Base-by-base conservation (phyloP, 2,888 invertebrate genomes). In the Drosophila picticornis region DNA sequence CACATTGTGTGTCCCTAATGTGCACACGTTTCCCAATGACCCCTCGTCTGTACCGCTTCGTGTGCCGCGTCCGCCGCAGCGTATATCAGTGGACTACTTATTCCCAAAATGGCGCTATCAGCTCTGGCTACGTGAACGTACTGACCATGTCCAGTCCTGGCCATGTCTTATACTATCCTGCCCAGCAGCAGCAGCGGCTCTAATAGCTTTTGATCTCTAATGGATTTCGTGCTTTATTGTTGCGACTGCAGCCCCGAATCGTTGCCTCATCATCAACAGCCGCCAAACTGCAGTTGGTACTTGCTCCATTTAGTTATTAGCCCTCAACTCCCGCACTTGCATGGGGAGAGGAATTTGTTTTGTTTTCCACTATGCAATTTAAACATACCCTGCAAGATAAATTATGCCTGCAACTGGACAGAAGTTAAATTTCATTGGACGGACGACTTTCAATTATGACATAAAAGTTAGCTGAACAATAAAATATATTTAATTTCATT, bases 191-290 rank as follows among this genome's bases (percentile, higher is more conserved):
- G 36, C 59, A 43, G 68, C 57, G 59, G 73, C 83, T 62, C 71
- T 83, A 81, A 81, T 81, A 80, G 80, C 70, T 80, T 82, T 76
- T 76, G 80, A 81, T 83, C 83, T 83, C 83, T 81, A 81, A 81
- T 81, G 83, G 81, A 81, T 80, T 81, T 76, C 81, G 83, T 81
- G 83, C 80, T 76, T 73, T 76, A 80, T 81, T 76, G 62, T 68
- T 67, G 64, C 61, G 38, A 63, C 67, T 76, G 51, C 63, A 80
- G 65, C 27, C 27, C 25, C n/a, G 46, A 63, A 57, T 69, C 52
- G 40, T 64, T 48, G 36, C 48, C 71, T 29, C 50, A 65, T 77
- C 76, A 75, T 51, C 56, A 58, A 64, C 31, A 57, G 72, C 38
- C 51, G 50, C 32, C 25, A 25, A 40, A 58, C 48, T 74, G 62